Conservation (phyloP, 1,140 invertebrate species). For the Procambarus clarkii region DNA sequence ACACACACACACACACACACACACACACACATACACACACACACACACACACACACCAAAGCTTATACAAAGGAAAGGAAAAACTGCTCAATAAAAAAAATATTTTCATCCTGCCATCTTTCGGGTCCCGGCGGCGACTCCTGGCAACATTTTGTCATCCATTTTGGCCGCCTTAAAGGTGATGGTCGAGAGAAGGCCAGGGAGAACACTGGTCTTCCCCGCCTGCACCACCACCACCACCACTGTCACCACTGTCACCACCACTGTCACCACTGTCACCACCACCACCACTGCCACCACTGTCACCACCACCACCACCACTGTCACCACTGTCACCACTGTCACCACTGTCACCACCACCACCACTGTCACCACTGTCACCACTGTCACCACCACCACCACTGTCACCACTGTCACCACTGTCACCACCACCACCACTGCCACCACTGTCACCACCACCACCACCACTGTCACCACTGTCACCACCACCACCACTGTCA, state of each 20-base stretch:
- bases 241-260: no score
- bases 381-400: no score
- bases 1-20: neutral
- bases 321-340: neutral
- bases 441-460: no score
- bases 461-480: no score
- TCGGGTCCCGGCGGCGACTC: no score
- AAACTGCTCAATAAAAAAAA: neutral
- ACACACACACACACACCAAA: constrained; percentile 16
- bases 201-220: neutral
- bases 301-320: neutral
- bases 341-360: neutral
- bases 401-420: no score
- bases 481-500: no score
- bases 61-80: neutral
- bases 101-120: neutral
- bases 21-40: constrained; percentile 32
- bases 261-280: no score
- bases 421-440: no score
- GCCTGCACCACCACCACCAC: neutral
- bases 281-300: no score
- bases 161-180: constrained; percentile 34
- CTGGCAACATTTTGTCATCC: constrained; percentile 34
- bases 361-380: neutral
- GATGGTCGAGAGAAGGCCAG: neutral